A percentile compares a stretch with the other conserved stretches of the same genome.
phyloP scores from a whole-genome alignment of 2,113 vertebrate genomes.

The Psilopsiagon aurifrons region DNA sequence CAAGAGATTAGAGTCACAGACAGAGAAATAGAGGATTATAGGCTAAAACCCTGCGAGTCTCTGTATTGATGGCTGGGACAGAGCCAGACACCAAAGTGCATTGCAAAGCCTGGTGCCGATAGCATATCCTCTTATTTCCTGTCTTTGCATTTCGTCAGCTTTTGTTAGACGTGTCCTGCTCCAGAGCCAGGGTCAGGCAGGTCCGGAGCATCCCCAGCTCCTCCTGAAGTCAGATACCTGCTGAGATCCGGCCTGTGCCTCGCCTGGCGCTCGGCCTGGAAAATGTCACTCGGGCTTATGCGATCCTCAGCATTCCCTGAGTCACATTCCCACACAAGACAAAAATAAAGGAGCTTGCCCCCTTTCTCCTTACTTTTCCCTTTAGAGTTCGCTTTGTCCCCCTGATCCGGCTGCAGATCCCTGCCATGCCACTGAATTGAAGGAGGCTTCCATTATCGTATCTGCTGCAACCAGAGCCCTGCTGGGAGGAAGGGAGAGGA shows the following conservation, averaged over 20 bases:
- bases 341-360: conserved; percentile 44
- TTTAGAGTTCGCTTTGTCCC: background rate
- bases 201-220: background rate
- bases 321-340: conserved; percentile 49
- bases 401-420: background rate
- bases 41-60: conserved; percentile 46
- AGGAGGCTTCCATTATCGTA: background rate
- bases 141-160: conserved; percentile 35
- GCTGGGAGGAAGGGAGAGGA: background rate
- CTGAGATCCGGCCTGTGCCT: conserved; percentile 41
- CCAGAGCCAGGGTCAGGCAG: conserved; percentile 44
- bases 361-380: background rate
- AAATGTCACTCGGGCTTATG: conserved; percentile 20
- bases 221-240: conserved; percentile 36
- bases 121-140: conserved; percentile 50
- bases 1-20: conserved; percentile 64
- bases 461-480: background rate
- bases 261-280: conserved; percentile 38
- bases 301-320: conserved; percentile 26
- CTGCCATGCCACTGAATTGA: background rate
- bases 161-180: conserved; percentile 9
- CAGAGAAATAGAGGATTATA: conserved; percentile 56
- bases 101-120: conserved; percentile 52
- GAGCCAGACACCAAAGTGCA: conserved; percentile 29
- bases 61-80: conserved; percentile 60